phyloP scores from a whole-genome alignment of 1,140 invertebrate species.

The Drosophila cardini region DNA sequence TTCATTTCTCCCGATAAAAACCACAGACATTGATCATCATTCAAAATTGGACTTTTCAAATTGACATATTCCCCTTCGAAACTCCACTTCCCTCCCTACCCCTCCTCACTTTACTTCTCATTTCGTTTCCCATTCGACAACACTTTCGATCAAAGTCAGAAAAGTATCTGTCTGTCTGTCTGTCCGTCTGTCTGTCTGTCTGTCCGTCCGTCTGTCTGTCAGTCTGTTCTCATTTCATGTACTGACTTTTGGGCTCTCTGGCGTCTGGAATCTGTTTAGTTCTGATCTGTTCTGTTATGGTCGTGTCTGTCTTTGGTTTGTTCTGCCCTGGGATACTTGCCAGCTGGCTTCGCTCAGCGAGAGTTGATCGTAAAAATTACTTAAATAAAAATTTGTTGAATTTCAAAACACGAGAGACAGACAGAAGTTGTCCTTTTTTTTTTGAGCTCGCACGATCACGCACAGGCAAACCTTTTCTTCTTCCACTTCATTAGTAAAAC shows the following conservation, averaged over 20 bases:
- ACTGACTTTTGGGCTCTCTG: conserved; percentile 11
- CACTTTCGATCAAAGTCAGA: conserved; percentile 68
- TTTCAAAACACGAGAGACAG: conserved; percentile 21
- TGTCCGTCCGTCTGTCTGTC: no score
- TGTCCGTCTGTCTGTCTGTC: no score
- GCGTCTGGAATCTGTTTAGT: conserved; percentile 13
- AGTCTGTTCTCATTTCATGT: not conserved
- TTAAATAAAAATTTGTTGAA: conserved; percentile 42
- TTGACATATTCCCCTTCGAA: conserved; percentile 44
- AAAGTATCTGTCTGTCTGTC: conserved; percentile 14
- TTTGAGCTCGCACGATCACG: conserved; percentile 47
- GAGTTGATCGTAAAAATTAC: conserved; percentile 59
- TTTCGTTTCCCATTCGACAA: conserved; percentile 10
- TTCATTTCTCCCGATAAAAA: conserved; percentile 23
- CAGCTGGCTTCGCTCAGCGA: conserved; percentile 44
- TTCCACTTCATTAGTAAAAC: conserved; percentile 67
- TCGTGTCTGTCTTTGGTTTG: not conserved
- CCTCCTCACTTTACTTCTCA: no score
- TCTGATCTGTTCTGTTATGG: not conserved
- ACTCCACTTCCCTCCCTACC: not conserved
- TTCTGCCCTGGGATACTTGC: conserved; percentile 35
- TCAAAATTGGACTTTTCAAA: conserved; percentile 49
- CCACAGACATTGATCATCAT: conserved; percentile 54
- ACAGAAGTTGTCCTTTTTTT: conserved; percentile 51
- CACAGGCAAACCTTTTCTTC: conserved; percentile 19